Evolutionary conservation across 2,797 vertebrate species (phyloP).

Genomic region (Petrocephalus schoutedeni): DNA sequence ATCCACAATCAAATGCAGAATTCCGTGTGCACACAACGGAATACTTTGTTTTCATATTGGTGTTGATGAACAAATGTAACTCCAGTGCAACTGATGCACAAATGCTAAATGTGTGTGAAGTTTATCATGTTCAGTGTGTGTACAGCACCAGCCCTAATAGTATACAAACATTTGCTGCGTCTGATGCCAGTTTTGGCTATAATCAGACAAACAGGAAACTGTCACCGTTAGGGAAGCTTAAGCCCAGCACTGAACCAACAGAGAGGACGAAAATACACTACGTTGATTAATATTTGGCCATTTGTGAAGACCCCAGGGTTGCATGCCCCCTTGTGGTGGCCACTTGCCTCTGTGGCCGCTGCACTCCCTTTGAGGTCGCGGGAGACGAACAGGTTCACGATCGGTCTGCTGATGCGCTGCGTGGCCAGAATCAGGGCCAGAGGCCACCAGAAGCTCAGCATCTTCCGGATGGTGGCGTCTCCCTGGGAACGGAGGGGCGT

Average conservation of each 20-base stretch:
- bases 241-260: not conserved
- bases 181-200: not conserved
- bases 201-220: not conserved
- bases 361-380: constrained; percentile 85
- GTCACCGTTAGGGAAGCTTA: not conserved
- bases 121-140: not conserved
- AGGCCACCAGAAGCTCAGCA: constrained; percentile 99
- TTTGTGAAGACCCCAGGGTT: not conserved
- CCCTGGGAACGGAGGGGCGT: constrained; percentile 63
- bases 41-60: not conserved
- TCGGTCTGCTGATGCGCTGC: constrained; percentile 91
- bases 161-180: not conserved
- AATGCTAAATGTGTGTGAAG: not conserved
- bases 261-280: not conserved
- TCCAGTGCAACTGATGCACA: not conserved
- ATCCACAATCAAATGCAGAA: not conserved
- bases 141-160: not conserved
- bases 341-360: constrained; percentile 80
- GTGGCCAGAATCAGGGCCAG: constrained; percentile 93
- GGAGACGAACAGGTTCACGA: constrained; percentile 98
- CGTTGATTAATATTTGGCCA: not conserved
- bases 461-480: constrained; percentile 89
- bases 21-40: not conserved
- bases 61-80: not conserved
- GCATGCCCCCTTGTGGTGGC: not conserved